Percentiles rank a stretch among this genome's conserved stretches.
phyloP scores from a whole-genome alignment of 2,797 vertebrate species.

The Tenualosa thibaudeaui region DNA sequence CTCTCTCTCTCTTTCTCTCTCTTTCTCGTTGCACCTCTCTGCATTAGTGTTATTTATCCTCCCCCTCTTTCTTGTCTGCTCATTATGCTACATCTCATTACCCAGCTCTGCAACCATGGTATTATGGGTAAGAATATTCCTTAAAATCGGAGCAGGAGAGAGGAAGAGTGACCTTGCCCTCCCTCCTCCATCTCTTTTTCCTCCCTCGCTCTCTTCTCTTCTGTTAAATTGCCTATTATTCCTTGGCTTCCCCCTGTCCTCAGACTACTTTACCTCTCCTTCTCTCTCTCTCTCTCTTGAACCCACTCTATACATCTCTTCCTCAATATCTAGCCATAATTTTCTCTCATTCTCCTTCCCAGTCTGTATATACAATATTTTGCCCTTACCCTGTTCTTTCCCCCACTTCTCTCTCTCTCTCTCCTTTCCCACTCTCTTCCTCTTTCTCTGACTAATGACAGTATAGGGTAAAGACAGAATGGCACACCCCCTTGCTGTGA shows the following conservation, averaged over 20 bases:
- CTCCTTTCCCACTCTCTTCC: slow-evolving; percentile 19
- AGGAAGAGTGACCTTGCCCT: slow-evolving; percentile 47
- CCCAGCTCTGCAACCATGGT: slow-evolving; percentile 35
- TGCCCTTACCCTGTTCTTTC: background rate
- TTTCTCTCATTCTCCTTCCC: slow-evolving; percentile 10
- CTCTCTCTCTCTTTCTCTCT: slow-evolving; percentile 35
- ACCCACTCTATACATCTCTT: slow-evolving; percentile 55
- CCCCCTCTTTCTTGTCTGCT: slow-evolving; percentile 39
- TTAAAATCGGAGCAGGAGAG: slow-evolving; percentile 33
- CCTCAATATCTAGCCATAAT: background rate
- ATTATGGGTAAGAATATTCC: background rate
- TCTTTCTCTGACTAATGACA: slow-evolving; percentile 54
- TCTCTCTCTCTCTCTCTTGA: slow-evolving; percentile 20
- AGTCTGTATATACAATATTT: background rate
- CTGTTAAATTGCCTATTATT: slow-evolving; percentile 58
- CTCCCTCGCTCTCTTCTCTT: slow-evolving; percentile 37
- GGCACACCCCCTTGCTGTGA: slow-evolving; percentile 14
- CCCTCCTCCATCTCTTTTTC: slow-evolving; percentile 41
- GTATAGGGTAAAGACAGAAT: slow-evolving; percentile 30
- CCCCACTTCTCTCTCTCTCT: background rate
- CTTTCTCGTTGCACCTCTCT: slow-evolving; percentile 36
- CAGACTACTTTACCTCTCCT: slow-evolving; percentile 22
- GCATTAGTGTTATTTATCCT: slow-evolving; percentile 50
- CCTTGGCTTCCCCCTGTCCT: slow-evolving; percentile 35
- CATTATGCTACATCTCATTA: slow-evolving; percentile 52